These are phyloP conservation scores for Cygnus atratus DNA, from an alignment of 2,113 vertebrate species.

Conservation along the genomic window DNA sequence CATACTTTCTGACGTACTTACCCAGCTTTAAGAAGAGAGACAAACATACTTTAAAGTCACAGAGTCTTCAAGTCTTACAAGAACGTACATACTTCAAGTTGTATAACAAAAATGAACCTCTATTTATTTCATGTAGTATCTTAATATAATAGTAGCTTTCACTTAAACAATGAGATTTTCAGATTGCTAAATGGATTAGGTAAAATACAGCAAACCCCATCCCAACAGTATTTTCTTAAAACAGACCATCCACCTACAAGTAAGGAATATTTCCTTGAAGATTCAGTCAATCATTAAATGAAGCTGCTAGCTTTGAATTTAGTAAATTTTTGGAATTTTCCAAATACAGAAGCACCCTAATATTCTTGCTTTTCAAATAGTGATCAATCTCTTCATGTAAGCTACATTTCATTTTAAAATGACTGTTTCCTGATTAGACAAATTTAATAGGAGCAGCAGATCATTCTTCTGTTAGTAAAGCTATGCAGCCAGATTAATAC, in stretches of 20 bases:
- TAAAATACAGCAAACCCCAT: not conserved
- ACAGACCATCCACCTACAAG: not conserved
- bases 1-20: not conserved
- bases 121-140: not conserved
- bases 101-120: not conserved
- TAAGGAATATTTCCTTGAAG: constrained; percentile 10
- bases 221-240: not conserved
- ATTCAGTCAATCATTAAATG: not conserved
- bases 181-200: not conserved
- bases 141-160: not conserved
- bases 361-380: not conserved
- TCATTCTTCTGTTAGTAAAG: not conserved
- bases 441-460: not conserved
- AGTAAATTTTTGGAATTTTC: not conserved
- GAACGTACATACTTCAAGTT: not conserved
- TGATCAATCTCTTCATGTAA: not conserved
- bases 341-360: not conserved
- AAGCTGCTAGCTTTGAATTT: not conserved
- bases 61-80: not conserved
- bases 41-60: not conserved
- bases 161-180: not conserved
- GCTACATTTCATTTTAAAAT: not conserved
- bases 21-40: not conserved
- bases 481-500: not conserved
- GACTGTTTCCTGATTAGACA: not conserved